Percentiles rank a stretch among this genome's conserved stretches.
Evolutionary conservation across 2,797 vertebrate genomes (phyloP).

Genomic region (Prionace glauca): DNA sequence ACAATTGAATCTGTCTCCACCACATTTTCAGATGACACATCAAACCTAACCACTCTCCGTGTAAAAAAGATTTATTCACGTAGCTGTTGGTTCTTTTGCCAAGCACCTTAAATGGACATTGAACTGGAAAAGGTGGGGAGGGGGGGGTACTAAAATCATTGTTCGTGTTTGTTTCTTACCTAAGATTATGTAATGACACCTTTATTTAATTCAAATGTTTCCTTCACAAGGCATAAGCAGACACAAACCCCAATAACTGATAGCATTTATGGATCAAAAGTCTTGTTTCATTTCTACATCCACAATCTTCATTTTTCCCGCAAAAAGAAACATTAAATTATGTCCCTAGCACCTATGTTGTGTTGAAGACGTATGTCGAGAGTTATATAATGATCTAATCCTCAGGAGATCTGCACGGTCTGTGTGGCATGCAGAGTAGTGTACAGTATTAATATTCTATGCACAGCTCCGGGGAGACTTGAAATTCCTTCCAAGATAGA

Average conservation of each 20-base stretch:
- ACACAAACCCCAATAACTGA: not conserved
- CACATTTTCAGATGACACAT: not conserved
- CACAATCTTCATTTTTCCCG: not conserved
- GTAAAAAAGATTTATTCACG: not conserved
- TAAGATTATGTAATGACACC: not conserved
- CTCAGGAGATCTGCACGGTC: not conserved
- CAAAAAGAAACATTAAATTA: not conserved
- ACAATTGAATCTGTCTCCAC: not conserved
- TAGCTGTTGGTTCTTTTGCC: not conserved
- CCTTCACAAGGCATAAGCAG: not conserved
- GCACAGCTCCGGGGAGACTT: not conserved
- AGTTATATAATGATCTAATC: not conserved
- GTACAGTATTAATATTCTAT: not conserved
- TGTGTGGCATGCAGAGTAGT: not conserved
- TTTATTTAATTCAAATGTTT: not conserved
- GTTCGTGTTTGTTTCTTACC: not conserved
- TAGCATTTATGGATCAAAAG: not conserved
- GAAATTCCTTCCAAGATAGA: not conserved
- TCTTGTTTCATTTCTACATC: not conserved
- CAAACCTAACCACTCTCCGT: not conserved
- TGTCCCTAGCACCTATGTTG: not conserved
- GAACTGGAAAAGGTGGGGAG: not conserved
- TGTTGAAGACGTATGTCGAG: not conserved
- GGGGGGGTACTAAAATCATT: not conserved
- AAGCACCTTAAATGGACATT: not conserved